phyloP scores from a whole-genome alignment of 2,113 vertebrate genomes.

The Melanerpes formicivorus region DNA sequence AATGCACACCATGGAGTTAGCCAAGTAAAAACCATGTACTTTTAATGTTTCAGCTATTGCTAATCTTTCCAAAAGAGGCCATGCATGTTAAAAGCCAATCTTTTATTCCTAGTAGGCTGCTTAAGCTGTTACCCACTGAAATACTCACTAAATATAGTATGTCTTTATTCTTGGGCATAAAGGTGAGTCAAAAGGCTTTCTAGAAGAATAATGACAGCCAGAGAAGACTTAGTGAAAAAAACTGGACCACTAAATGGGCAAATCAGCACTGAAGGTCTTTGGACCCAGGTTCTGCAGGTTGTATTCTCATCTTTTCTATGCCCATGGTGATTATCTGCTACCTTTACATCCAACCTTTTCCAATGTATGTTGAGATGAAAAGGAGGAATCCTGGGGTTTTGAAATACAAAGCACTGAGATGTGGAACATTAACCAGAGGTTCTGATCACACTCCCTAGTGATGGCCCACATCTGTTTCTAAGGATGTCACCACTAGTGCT shows the following conservation, averaged over 20 bases:
- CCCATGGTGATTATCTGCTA: slow-evolving; percentile 49
- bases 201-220: neutral
- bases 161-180: slow-evolving; percentile 1
- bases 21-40: slow-evolving; percentile 64
- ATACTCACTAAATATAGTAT: neutral
- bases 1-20: slow-evolving; percentile 47
- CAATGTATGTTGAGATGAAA: slow-evolving; percentile 7
- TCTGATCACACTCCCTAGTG: slow-evolving; percentile 20
- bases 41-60: slow-evolving; percentile 57
- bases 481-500: neutral
- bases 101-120: slow-evolving; percentile 36
- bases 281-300: neutral
- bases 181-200: neutral
- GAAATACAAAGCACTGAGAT: slow-evolving; percentile 53
- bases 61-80: slow-evolving; percentile 56
- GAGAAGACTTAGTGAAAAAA: neutral
- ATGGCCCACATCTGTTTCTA: neutral
- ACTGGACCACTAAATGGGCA: neutral
- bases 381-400: slow-evolving; percentile 33
- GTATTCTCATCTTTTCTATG: neutral
- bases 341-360: slow-evolving; percentile 46
- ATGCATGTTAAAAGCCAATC: slow-evolving; percentile 35
- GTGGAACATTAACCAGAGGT: slow-evolving; percentile 39
- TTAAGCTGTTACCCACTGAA: slow-evolving; percentile 17
- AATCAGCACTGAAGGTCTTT: neutral